Evolutionary conservation across 1,140 invertebrate genomes (phyloP), one percentile per base, ranked within the genome.

Genomic region (Drosophila truncata): DNA sequence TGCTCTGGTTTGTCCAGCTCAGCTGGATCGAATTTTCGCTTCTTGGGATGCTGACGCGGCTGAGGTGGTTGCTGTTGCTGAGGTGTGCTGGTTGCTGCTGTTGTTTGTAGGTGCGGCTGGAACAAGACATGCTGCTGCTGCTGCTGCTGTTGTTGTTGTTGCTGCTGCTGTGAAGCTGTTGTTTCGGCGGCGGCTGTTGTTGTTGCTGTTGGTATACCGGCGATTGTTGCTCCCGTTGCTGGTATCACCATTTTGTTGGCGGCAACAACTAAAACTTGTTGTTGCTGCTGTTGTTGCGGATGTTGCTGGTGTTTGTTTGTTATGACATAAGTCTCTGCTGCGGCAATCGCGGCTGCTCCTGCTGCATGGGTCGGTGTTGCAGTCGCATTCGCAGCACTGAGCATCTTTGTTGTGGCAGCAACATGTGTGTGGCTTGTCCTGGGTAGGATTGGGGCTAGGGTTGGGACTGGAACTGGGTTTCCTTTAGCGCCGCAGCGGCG

Each of bases 21-120:
- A 25, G 96, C 95, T 66, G 96, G 96, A 94, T 97, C 96, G 87
- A 97, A 97, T 93, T 98, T 98, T 69, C 97, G 94, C 93, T 98
- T 98, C 93, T 98, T 98, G 67, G 97, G 97, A 93, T 98, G 94
- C 92, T 96, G 97, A 54, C 95, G 94, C 92, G 78, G 94, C 92
- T 82, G 94, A 92, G 93, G 59, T 93, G 93, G 52, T 73, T 77
- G 69, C 42, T 67, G 66, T 49, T 84, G 85, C 69, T 80, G 86
- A 78, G 75, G 66, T 91, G 76, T 84, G 78, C 82, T 58, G 85
- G 82, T 71, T 80, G 72, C 65, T 82, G 87, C 57, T 84, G 80
- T 73, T 81, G 82, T 49, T 80, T 92, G 87, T 69, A 86, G 74
- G 55, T 92, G 87, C 49, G 81, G 73, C 74, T 91, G 86, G 54